Evolutionary conservation across 2,113 vertebrate species (phyloP).

Genomic region (Lethenteron camtschaticum): DNA sequence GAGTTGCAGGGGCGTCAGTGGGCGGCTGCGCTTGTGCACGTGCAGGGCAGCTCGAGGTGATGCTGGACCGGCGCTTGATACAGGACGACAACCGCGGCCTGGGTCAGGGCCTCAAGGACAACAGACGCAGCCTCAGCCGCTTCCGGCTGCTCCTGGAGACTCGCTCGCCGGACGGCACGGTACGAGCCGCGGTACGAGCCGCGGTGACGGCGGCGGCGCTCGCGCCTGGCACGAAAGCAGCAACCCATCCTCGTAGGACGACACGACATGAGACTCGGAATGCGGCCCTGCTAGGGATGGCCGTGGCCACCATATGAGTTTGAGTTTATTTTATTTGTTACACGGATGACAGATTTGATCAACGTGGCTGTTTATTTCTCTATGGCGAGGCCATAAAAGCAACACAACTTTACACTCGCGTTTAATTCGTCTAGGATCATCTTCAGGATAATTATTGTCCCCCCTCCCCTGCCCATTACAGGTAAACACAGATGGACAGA

Average conservation of each 20-base stretch:
- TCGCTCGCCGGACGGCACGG: slow-evolving; percentile 33
- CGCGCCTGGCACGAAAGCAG: background rate
- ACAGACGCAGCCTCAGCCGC: slow-evolving; percentile 54
- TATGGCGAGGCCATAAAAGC: no score
- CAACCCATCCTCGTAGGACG: background rate
- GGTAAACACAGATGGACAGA: no score
- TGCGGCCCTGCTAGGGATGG: background rate
- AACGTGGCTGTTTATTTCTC: no score
- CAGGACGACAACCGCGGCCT: slow-evolving; percentile 93
- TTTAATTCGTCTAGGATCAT: no score
- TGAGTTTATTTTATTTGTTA: background rate
- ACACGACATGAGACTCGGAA: background rate
- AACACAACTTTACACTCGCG: no score
- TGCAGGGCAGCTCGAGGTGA: slow-evolving; percentile 76
- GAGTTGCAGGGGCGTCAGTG: no score
- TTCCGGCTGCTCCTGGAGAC: slow-evolving; percentile 72
- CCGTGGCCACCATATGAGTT: background rate
- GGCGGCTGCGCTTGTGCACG: background rate
- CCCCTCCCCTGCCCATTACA: no score
- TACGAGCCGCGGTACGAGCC: slow-evolving; percentile 29
- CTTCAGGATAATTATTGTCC: no score
- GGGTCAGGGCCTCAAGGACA: slow-evolving; percentile 90
- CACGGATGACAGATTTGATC: background rate
- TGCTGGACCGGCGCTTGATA: slow-evolving; percentile 78
- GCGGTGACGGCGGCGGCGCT: background rate